phyloP scores from a whole-genome alignment of 2,888 invertebrate species.

The Melanostoma scalare region DNA sequence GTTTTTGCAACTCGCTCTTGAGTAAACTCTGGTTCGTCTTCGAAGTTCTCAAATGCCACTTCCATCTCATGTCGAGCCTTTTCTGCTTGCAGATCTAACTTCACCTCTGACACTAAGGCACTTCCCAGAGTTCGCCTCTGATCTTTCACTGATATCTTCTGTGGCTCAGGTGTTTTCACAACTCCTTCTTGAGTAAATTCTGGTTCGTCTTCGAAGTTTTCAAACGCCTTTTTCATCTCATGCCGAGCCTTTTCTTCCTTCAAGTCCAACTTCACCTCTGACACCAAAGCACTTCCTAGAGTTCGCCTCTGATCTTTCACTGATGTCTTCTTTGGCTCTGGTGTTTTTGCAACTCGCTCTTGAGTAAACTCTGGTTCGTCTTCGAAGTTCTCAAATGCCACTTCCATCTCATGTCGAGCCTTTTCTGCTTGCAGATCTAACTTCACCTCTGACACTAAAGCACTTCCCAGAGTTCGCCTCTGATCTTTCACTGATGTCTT shows the following conservation, averaged over 20 bases:
- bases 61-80: no score
- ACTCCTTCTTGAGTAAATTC: background rate
- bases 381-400: constrained; percentile 31
- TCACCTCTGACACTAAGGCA: background rate
- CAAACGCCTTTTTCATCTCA: no score
- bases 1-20: no score
- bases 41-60: no score
- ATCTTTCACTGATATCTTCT: background rate
- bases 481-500: constrained; percentile 2
- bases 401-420: background rate
- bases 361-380: background rate
- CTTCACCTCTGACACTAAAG: background rate
- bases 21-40: no score
- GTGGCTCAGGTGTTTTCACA: constrained; percentile 32
- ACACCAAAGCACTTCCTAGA: background rate
- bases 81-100: constrained; percentile 33
- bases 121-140: constrained; percentile 42
- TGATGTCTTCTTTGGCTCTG: background rate
- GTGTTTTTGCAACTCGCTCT: background rate
- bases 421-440: constrained; percentile 8
- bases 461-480: constrained; percentile 7
- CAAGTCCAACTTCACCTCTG: constrained; percentile 24
- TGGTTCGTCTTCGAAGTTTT: background rate
- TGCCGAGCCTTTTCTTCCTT: no score
- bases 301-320: constrained; percentile 4